These are phyloP conservation scores for Erethizon dorsatum DNA, from an alignment of 2,797 vertebrate genomes.

Conservation along the genomic window DNA sequence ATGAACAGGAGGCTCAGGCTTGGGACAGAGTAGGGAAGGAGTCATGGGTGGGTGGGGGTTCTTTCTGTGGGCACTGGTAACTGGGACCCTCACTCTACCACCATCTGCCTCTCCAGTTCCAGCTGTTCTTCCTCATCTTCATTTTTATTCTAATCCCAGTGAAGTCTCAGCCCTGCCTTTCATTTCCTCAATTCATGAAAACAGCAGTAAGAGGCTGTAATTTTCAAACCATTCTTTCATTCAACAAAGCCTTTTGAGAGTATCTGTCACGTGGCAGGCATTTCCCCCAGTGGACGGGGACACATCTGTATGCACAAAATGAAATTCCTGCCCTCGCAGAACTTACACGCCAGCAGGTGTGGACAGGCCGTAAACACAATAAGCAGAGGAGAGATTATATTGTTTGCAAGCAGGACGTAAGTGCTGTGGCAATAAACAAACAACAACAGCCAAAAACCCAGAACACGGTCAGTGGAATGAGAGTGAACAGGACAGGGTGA, in stretches of 20 bases:
- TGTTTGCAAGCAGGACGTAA: background rate
- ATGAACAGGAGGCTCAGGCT: background rate
- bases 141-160: background rate
- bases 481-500: fast-evolving
- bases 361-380: background rate
- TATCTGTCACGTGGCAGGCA: fast-evolving
- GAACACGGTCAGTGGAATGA: background rate
- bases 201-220: background rate
- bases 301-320: background rate
- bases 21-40: background rate
- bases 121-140: background rate
- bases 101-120: background rate
- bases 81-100: background rate
- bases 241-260: background rate
- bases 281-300: background rate
- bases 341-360: background rate
- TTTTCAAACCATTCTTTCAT: background rate
- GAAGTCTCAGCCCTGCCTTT: background rate
- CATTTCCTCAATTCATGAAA: background rate
- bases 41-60: fast-evolving
- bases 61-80: background rate
- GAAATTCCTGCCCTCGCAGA: background rate
- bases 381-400: background rate
- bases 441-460: background rate
- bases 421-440: background rate